Percentiles rank a stretch among this genome's conserved stretches.
Evolutionary conservation across 2,113 vertebrate species (phyloP).

Genomic region (Pica pica): DNA sequence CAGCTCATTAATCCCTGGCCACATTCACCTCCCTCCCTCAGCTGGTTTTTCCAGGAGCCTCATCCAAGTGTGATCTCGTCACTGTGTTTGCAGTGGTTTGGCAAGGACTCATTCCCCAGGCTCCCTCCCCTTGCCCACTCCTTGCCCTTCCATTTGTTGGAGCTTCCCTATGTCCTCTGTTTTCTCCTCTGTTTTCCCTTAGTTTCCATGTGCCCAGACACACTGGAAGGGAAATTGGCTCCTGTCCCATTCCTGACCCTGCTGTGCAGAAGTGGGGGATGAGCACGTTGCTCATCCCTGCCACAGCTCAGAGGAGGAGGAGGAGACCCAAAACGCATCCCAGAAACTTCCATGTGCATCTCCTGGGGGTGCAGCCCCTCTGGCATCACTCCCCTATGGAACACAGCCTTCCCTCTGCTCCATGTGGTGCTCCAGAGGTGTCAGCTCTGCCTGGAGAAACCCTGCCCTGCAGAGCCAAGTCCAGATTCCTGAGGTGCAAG

Average conservation of each 20-base stretch:
- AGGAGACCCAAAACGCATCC: background rate
- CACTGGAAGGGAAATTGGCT: background rate
- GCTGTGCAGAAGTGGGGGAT: background rate
- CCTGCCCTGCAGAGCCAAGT: background rate
- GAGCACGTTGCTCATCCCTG: background rate
- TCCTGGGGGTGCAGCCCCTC: background rate
- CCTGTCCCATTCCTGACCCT: background rate
- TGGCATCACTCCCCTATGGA: rapidly evolving
- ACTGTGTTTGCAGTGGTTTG: background rate
- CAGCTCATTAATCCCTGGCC: slow-evolving; percentile 29
- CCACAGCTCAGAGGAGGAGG: background rate
- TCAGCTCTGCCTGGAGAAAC: background rate
- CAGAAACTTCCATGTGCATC: background rate
- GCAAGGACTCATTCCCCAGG: background rate
- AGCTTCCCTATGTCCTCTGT: background rate
- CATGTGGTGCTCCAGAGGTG: background rate
- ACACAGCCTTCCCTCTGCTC: background rate
- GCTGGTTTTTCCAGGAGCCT: slow-evolving; percentile 37
- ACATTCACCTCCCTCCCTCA: background rate
- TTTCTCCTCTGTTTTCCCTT: background rate
- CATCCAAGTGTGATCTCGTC: background rate
- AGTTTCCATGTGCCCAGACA: background rate
- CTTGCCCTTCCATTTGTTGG: background rate
- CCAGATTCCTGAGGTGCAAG: background rate
- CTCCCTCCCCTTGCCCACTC: slow-evolving; percentile 5